Evolutionary conservation across 2,888 invertebrate genomes (phyloP), one percentile per base, ranked within the genome.

Genomic region (Epiblema foenella): DNA sequence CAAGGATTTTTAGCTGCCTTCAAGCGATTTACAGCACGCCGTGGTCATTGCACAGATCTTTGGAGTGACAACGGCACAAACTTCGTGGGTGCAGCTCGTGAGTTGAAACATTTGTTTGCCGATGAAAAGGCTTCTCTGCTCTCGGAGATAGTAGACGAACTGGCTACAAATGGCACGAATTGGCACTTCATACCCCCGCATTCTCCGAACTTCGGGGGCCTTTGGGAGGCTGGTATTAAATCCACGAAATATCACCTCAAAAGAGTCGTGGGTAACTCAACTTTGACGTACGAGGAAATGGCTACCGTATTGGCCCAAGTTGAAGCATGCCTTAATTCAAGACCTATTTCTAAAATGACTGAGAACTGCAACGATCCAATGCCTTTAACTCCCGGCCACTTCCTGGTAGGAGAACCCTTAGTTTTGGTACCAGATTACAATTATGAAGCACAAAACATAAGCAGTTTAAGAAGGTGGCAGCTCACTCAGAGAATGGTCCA

Each of bases 381-480:
- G 8, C 68, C 72, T 8, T 66, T 76, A 33, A 77, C 75, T n/a
- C 74, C 75, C 0, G 75, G 73, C 11, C 76, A 76, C 57, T 76
- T 77, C 63, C 52, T 76, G 29, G 65, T 77, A 1, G 75, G 77
- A n/a, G 69, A 73, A 59, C 71, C 73, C 17, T n/a, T 71, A 17
- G 54, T 75, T n/a, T 7, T 58, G 20, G 62, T 51, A 11, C 73
- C 75, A 7, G 74, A 74, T 37, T 18, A 12, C 9, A 72, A 73
- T 56, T 72, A 60, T 54, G 71, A 68, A 46, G 42, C 17, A n/a
- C 8, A 9, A 20, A 66, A 66, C 15, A 42, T 66, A 12, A 72
- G 63, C 42, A 46, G 18, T 29, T 63, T 76, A n/a, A 49, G 46
- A 37, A 39, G 74, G 29, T 76, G 75, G 76, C 72, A 73, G n/a